A percentile compares a stretch with the other conserved stretches of the same genome.
Evolutionary conservation across 2,113 vertebrate species (phyloP).

Genomic region (Anser cygnoides): DNA sequence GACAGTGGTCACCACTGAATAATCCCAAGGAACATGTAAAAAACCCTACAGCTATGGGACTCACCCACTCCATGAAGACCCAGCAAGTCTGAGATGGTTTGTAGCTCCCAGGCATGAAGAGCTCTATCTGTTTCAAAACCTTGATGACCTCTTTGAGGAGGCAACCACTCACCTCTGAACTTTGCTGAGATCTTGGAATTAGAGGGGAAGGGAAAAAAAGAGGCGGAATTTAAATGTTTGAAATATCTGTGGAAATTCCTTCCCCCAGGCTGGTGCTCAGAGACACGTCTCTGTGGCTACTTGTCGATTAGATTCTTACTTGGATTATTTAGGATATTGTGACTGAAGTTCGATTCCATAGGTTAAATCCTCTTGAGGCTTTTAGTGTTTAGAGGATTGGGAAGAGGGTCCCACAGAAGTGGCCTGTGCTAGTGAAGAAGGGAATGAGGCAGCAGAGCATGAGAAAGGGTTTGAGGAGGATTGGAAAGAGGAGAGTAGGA

Average conservation of each 20-base stretch:
- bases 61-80: background rate
- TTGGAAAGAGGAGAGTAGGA: background rate
- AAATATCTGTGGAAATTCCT: background rate
- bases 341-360: background rate
- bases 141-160: background rate
- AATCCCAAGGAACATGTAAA: background rate
- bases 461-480: background rate
- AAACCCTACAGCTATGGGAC: no score
- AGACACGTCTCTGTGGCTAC: background rate
- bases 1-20: background rate
- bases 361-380: background rate
- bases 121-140: background rate
- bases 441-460: background rate
- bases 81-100: background rate
- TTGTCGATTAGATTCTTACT: background rate
- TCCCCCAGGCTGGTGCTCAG: background rate
- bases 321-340: background rate
- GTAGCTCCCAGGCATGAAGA: background rate
- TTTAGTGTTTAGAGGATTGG: fast-evolving
- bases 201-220: background rate
- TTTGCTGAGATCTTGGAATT: background rate
- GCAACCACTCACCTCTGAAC: background rate
- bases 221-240: background rate
- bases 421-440: background rate
- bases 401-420: background rate